These are phyloP conservation scores for Calliopsis andreniformis DNA, from an alignment of 1,140 invertebrate genomes.

Conservation along the genomic window DNA sequence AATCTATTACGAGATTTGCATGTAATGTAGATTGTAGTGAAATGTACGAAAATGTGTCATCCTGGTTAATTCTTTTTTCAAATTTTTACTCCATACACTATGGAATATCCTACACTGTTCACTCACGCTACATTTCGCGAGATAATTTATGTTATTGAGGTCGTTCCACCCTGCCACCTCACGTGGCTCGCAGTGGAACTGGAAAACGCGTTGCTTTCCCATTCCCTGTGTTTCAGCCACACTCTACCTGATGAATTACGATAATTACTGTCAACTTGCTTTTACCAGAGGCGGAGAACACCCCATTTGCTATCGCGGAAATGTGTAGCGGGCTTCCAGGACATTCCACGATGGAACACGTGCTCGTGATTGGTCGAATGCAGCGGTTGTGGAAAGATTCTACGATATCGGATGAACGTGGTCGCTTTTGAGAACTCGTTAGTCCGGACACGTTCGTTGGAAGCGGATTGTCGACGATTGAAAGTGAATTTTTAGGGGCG, in stretches of 20 bases:
- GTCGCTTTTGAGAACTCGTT: not conserved
- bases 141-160: conserved; percentile 76
- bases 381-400: not conserved
- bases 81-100: no score
- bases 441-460: not conserved
- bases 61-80: no score
- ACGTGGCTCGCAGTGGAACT: conserved; percentile 35
- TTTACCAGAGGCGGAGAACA: not conserved
- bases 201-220: conserved; percentile 32
- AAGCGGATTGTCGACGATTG: not conserved
- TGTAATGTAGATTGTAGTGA: no score
- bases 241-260: conserved; percentile 7
- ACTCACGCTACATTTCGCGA: conserved; percentile 61
- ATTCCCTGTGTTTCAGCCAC: not conserved
- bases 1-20: no score
- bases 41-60: no score
- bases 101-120: no score
- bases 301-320: not conserved
- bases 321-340: not conserved
- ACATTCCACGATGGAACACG: not conserved
- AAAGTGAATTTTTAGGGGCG: not conserved
- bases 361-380: not conserved
- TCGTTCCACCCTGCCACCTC: conserved; percentile 69
- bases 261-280: conserved; percentile 11
- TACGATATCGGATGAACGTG: not conserved